Evolutionary conservation across 1,140 invertebrate genomes (phyloP).

Genomic region (Nilaparvata lugens): DNA sequence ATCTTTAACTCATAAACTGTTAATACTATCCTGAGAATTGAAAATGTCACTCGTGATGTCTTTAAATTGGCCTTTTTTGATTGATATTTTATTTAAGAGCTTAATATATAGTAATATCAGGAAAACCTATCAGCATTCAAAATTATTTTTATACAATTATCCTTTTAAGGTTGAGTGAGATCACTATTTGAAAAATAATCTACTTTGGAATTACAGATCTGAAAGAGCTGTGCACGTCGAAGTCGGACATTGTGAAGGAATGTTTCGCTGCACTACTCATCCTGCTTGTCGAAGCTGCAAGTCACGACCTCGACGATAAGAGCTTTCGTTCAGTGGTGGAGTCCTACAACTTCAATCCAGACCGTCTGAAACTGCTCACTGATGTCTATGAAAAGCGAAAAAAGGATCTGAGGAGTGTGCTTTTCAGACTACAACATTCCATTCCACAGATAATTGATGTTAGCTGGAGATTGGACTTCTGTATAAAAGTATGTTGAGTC

Average conservation of each 20-base stretch:
- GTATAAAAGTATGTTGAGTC: neutral
- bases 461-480: neutral
- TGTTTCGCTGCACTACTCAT: neutral
- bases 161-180: too few relatives aligned
- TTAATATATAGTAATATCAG: too few relatives aligned
- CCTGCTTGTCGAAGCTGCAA: neutral
- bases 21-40: too few relatives aligned
- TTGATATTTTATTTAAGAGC: too few relatives aligned
- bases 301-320: neutral
- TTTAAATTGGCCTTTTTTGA: too few relatives aligned
- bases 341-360: neutral
- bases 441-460: neutral
- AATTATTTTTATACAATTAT: too few relatives aligned
- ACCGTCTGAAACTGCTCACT: neutral
- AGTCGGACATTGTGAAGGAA: neutral
- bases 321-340: neutral
- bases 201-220: neutral
- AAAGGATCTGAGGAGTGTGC: neutral
- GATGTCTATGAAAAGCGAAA: neutral
- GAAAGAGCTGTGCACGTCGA: neutral
- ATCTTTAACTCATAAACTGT: too few relatives aligned
- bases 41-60: too few relatives aligned
- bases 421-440: neutral
- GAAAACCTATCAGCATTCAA: too few relatives aligned
- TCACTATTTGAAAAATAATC: too few relatives aligned